Percentiles rank a stretch among this genome's conserved stretches.
phyloP scores from a whole-genome alignment of 2,113 vertebrate species.

The Cephalopterus ornatus region DNA sequence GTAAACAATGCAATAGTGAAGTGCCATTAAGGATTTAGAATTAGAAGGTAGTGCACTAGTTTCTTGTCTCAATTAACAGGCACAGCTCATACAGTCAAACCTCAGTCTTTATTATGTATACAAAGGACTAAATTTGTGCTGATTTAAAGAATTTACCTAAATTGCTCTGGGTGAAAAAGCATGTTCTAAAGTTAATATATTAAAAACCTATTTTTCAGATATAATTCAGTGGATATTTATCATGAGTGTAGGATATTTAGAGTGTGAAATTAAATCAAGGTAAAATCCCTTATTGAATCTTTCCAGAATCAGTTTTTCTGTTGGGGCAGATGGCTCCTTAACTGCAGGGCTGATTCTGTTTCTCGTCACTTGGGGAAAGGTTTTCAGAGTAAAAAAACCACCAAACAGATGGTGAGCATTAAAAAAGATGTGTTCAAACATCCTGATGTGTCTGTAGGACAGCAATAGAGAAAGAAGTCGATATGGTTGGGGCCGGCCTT shows the following conservation, averaged over 20 bases:
- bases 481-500: neutral
- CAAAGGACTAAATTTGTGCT: neutral
- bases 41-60: neutral
- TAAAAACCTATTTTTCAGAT: neutral
- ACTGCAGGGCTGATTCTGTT: neutral
- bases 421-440: neutral
- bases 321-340: constrained; percentile 3
- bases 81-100: neutral
- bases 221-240: neutral
- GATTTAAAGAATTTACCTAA: neutral
- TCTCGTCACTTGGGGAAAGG: neutral
- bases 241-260: neutral
- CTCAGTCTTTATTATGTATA: neutral
- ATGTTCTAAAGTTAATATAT: neutral
- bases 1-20: constrained; percentile 36
- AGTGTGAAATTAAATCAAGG: neutral
- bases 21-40: neutral
- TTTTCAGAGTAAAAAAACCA: neutral
- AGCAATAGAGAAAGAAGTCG: neutral
- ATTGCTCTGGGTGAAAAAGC: neutral
- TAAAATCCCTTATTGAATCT: neutral
- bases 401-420: neutral
- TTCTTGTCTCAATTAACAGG: neutral
- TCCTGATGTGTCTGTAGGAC: neutral
- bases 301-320: neutral